Evolutionary conservation across 2,888 invertebrate genomes (phyloP), one percentile per base, ranked within the genome.

Genomic region (Eupelmus urozonus): DNA sequence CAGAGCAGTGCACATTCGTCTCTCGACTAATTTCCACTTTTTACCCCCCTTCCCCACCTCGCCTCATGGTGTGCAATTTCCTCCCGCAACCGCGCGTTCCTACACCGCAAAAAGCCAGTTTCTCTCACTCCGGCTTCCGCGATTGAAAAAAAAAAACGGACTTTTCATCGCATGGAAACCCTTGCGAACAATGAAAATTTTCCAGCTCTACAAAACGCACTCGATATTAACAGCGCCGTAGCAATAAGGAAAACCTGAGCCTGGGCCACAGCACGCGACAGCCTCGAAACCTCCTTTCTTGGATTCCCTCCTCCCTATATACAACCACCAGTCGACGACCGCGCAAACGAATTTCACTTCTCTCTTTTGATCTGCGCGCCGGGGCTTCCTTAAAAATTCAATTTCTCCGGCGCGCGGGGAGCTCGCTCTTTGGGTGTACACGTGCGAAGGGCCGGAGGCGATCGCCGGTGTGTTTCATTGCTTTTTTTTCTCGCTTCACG

Each of bases 361-460:
- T 25, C 55, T 4, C 11, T 34, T 74, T 66, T 74, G 60, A 67
- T 67, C 20, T 13, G 29, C 18, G 11, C 55, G 27, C 4, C 16
- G 29, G 66, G 57, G 20, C 23, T 70, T 70, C 55, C 18, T 75
- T 75, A 75, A 75, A 75, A 75, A 75, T 75, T 75, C 60, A 67
- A 75, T 67, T 75, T 53, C 57, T 74, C 45, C 3, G 5, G 9
- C 34, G 34, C 34, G 9, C 34, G 34, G 34, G 34, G n/a, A n/a
- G 34, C 34, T 34, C 9, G 9, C 34, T 5, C 34, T 34, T 34
- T 34, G 34, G n/a, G n/a, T 34, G 34, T 34, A 34, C 3, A 34
- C 34, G 9, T 3, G 9, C n/a, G 9, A 34, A 34, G 34, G 34
- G 34, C 34, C 34, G 3, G 9, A 34, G 34, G 34, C 34, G 3